These are phyloP conservation scores for Hippocampus mohnikei DNA, from an alignment of 2,113 vertebrate genomes.

Conservation along the genomic window DNA sequence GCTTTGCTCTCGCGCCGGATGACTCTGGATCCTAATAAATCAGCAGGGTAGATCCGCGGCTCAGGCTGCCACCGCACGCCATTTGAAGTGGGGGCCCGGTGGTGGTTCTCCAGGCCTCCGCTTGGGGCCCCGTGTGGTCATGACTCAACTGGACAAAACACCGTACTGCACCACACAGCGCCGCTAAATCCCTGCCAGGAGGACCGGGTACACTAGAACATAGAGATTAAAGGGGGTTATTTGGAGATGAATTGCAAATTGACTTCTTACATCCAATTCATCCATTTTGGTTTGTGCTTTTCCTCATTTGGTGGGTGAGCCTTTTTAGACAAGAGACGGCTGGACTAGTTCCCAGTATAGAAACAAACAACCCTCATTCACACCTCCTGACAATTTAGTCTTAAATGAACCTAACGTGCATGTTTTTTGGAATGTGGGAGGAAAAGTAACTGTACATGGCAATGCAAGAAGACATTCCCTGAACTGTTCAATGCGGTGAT, in stretches of 20 bases:
- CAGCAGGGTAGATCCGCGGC: constrained; percentile 60
- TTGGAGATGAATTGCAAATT: constrained; percentile 1
- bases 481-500: too few species aligned
- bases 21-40: constrained; percentile 52
- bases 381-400: too few species aligned
- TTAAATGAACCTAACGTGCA: too few species aligned
- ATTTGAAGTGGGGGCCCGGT: constrained; percentile 53
- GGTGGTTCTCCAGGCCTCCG: constrained; percentile 32
- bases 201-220: constrained; percentile 8
- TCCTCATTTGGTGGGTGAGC: too few species aligned
- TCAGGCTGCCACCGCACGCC: constrained; percentile 32
- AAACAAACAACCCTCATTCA: too few species aligned
- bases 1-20: constrained; percentile 29
- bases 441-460: too few species aligned
- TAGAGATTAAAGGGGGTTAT: constrained; percentile 9
- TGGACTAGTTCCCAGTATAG: too few species aligned
- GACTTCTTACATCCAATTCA: too few species aligned
- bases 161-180: constrained; percentile 37
- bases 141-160: constrained; percentile 54
- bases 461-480: too few species aligned
- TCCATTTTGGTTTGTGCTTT: too few species aligned
- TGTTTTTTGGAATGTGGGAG: too few species aligned
- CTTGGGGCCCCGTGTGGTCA: constrained; percentile 49
- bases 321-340: too few species aligned
- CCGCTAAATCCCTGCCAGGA: constrained; percentile 29